Base-by-base conservation (phyloP, 2,888 invertebrate species). In the Melolontha melolontha region DNA sequence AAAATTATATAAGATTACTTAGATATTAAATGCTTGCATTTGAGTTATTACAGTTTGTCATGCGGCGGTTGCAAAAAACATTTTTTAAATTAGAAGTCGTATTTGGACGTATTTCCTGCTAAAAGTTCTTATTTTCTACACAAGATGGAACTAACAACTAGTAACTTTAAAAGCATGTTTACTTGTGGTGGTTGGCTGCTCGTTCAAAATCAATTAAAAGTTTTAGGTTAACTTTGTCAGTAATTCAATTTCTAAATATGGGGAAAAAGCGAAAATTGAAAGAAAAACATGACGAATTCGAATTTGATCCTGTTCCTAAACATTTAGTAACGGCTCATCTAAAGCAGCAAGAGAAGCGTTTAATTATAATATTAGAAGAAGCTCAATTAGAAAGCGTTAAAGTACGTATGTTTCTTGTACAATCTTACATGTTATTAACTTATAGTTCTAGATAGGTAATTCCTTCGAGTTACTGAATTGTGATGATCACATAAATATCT, bases 301-400 rank as follows among this genome's bases (percentile, higher is more conserved):
- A 94, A 84, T 93, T 88, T 78, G 93, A 94, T 84, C 90, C 93
- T 10, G 84, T 89, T 66, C 92, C 93, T 0, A 91, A 90, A 79
- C 93, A 94, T 84, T 86, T 93, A 71, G 90, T 91, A 47, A 88
- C 91, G n/a, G 86, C 89, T 14, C 94, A 95, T 73, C 86, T 93
- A 52, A 90, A 90, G 76, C 91, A 94, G 75, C 91, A 93, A 83
- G 95, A 96, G 76, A 96, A 97, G 82, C 91, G 98, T 57, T 86
- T 98, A 16, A 95, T 98, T 73, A 90, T 99, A 44, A 90, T 99
- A 68, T 84, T 99, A 64, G 98, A 98, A 85, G 91, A 93, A 67
- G 97, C 98, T 2, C 97, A 97, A 78, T 83, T 99, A 63, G 98
- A 99, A 86, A 94, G 96, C 49, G 96, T 97, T 0, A 98, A 98